Percentiles rank a stretch among this genome's conserved stretches.
Evolutionary conservation across 2,797 vertebrate genomes (phyloP).

Genomic region (Falco naumanni): DNA sequence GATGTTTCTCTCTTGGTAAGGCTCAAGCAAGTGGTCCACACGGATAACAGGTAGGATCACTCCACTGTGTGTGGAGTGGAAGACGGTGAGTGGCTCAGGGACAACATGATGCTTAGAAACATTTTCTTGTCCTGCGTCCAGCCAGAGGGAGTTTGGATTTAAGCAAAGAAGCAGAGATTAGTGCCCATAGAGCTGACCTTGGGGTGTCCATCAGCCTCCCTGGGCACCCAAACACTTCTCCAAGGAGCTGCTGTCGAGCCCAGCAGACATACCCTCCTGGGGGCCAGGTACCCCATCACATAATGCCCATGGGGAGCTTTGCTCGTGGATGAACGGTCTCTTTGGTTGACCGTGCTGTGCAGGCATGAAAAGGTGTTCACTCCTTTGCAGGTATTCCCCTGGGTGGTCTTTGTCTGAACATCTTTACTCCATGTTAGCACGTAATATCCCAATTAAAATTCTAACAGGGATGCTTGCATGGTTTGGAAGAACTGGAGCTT

Average conservation of each 20-base stretch:
- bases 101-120: background rate
- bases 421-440: background rate
- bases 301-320: background rate
- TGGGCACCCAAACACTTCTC: background rate
- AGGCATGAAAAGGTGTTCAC: background rate
- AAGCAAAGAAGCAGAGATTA: background rate
- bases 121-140: background rate
- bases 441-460: background rate
- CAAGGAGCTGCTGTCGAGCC: background rate
- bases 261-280: background rate
- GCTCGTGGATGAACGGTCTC: background rate
- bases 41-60: background rate
- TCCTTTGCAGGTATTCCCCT: background rate
- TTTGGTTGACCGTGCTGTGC: background rate
- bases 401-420: background rate
- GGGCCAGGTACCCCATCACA: rapidly evolving
- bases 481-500: background rate
- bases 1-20: background rate
- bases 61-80: background rate
- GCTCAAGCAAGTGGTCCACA: background rate
- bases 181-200: background rate
- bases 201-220: background rate
- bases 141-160: background rate
- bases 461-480: background rate
- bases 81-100: background rate